These are phyloP conservation scores for Clinocottus analis DNA, from an alignment of 2,113 vertebrate species.

Conservation along the genomic window DNA sequence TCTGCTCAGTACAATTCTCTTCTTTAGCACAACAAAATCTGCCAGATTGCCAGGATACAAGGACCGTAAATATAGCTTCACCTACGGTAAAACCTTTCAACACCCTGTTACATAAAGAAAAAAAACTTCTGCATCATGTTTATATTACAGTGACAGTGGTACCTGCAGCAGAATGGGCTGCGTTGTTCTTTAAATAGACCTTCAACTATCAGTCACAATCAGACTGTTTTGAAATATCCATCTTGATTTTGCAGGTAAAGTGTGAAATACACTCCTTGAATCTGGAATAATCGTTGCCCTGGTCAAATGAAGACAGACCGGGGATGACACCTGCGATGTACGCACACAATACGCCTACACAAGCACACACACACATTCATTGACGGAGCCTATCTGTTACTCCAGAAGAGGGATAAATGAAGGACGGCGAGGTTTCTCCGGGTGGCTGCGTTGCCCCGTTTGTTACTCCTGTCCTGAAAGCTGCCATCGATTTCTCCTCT, in stretches of 20 bases:
- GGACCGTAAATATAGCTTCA: slow-evolving; percentile 67
- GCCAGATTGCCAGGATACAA: slow-evolving; percentile 60
- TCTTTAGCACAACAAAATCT: slow-evolving; percentile 44
- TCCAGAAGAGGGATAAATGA: slow-evolving; percentile 60
- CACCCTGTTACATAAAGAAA: slow-evolving; percentile 62
- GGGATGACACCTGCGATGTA: neutral
- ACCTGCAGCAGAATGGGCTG: slow-evolving; percentile 41
- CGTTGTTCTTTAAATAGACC: slow-evolving; percentile 49
- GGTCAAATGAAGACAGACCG: slow-evolving; percentile 59
- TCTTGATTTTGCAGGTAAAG: slow-evolving; percentile 44
- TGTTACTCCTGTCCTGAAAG: slow-evolving; percentile 69
- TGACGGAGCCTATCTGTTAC: slow-evolving; percentile 55
- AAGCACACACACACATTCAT: slow-evolving; percentile 8
- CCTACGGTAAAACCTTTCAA: slow-evolving; percentile 65
- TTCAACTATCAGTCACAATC: slow-evolving; percentile 42
- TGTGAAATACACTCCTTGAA: slow-evolving; percentile 50
- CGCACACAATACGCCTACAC: neutral
- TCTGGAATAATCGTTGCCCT: slow-evolving; percentile 37
- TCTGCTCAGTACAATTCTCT: slow-evolving; percentile 46
- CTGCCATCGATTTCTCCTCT: slow-evolving; percentile 66
- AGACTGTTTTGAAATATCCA: slow-evolving; percentile 35
- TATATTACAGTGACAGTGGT: slow-evolving; percentile 50
- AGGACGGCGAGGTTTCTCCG: slow-evolving; percentile 49
- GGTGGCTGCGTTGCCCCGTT: slow-evolving; percentile 55
- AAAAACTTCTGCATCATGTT: slow-evolving; percentile 56